These are phyloP conservation scores for Pygoscelis antarcticus DNA, from an alignment of 2,113 vertebrate species.

Conservation along the genomic window DNA sequence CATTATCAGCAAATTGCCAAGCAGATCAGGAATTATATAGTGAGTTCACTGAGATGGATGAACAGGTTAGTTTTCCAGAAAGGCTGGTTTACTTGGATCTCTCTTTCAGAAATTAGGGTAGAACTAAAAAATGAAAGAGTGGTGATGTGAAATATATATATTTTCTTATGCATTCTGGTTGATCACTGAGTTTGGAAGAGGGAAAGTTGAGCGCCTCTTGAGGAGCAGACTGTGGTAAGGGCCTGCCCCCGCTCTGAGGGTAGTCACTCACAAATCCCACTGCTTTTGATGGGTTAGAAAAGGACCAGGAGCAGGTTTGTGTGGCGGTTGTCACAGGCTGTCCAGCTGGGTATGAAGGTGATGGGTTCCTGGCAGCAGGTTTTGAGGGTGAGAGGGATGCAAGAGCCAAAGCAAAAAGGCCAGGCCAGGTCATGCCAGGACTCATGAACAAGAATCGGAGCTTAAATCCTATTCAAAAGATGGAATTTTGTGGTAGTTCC, in stretches of 20 bases:
- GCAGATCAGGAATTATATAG: neutral
- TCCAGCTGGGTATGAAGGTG: neutral
- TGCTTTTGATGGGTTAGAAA: neutral
- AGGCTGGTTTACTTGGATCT: neutral
- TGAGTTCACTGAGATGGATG: neutral
- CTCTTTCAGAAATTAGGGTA: neutral
- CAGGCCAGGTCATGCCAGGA: neutral
- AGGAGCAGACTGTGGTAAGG: neutral
- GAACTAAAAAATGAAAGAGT: neutral
- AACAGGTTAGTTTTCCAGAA: neutral
- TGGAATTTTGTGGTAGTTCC: neutral
- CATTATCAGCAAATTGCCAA: neutral
- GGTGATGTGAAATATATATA: neutral
- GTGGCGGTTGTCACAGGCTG: neutral
- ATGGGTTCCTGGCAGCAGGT: neutral
- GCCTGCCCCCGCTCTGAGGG: neutral
- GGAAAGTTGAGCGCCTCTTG: neutral
- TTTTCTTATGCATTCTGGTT: neutral
- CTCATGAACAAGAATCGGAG: neutral
- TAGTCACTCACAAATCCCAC: neutral
- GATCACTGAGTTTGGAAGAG: neutral
- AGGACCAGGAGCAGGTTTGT: neutral
- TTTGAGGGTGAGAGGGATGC: neutral
- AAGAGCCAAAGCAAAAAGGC: neutral
- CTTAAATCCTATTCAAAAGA: neutral